Conservation (phyloP, 2,888 invertebrate species). For the Hirtodrosophila histrioides region DNA sequence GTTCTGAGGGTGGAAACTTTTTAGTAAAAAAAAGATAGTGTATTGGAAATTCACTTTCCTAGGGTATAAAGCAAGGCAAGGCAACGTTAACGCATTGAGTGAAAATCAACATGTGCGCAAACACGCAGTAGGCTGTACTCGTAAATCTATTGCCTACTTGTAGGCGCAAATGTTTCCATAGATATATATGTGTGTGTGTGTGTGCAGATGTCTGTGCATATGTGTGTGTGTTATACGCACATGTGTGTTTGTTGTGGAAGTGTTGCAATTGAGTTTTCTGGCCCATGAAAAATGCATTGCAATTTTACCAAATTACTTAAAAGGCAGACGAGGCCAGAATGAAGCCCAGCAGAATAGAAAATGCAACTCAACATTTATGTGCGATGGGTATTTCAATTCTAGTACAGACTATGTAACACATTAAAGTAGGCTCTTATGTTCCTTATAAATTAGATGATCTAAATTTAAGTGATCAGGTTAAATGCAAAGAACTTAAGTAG, state of each 20-base stretch:
- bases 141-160: conserved; percentile 67
- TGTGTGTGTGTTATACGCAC: neutral
- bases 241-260: conserved; percentile 35
- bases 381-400: neutral
- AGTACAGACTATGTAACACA: neutral
- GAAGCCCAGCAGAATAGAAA: neutral
- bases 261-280: conserved; percentile 64
- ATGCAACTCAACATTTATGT: conserved; percentile 13
- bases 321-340: conserved; percentile 43
- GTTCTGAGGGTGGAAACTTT: too few relatives aligned
- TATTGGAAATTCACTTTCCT: neutral
- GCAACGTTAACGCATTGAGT: conserved; percentile 41
- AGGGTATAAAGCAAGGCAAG: conserved; percentile 27
- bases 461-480: too few relatives aligned
- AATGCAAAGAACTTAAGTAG: too few relatives aligned
- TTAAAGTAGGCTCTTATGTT: neutral
- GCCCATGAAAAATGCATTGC: conserved; percentile 52
- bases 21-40: too few relatives aligned
- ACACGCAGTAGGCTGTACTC: conserved; percentile 45
- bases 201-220: neutral
- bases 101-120: conserved; percentile 62
- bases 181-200: neutral
- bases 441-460: too few relatives aligned
- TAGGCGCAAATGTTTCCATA: conserved; percentile 58
- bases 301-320: conserved; percentile 59